Conservation (phyloP, 2,113 vertebrate species). For the Pseudopodoces humilis region DNA sequence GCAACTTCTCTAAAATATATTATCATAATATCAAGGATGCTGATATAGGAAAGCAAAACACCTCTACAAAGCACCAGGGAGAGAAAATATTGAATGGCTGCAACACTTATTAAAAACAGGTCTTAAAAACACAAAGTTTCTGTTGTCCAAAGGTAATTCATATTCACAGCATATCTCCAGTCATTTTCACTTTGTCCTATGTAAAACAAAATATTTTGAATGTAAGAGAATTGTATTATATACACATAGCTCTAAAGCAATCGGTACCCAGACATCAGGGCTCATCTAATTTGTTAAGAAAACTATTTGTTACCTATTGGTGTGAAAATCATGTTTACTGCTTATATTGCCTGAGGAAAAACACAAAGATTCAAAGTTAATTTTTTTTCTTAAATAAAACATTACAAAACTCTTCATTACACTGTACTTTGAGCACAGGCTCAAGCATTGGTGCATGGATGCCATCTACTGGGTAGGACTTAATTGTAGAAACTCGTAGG, state of each 20-base stretch:
- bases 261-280: constrained; percentile 58
- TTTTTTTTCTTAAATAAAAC: constrained; percentile 71
- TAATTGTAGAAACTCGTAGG: background rate
- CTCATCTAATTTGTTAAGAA: constrained; percentile 71
- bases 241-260: constrained; percentile 20
- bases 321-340: constrained; percentile 71
- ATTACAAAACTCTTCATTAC: background rate
- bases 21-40: background rate
- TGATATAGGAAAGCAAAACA: background rate
- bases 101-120: background rate
- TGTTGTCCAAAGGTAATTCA: background rate
- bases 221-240: constrained; percentile 20
- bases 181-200: constrained; percentile 27
- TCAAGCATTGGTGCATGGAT: constrained; percentile 16
- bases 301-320: constrained; percentile 69
- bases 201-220: constrained; percentile 34
- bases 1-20: background rate
- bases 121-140: background rate
- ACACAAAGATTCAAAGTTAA: constrained; percentile 66
- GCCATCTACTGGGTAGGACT: constrained; percentile 70
- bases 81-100: background rate
- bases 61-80: background rate
- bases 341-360: constrained; percentile 59
- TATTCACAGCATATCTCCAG: background rate
- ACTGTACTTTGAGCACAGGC: background rate